These are phyloP conservation scores for Ovis aries DNA, from an alignment of 2,113 vertebrate species.

Conservation along the genomic window DNA sequence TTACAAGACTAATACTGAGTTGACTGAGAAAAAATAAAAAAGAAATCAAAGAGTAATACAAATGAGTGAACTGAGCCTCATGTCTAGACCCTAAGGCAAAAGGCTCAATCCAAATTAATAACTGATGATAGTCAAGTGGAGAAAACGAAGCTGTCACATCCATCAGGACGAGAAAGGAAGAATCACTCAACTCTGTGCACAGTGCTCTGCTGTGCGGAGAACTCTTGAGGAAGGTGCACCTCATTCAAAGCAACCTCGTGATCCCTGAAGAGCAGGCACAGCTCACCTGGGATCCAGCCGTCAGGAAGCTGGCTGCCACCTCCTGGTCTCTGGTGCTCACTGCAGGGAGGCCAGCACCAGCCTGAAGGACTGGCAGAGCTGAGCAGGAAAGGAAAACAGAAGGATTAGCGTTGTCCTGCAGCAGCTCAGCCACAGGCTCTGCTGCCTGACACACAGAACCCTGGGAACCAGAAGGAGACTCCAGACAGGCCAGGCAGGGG, in stretches of 20 bases:
- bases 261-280: neutral
- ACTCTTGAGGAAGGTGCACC: neutral
- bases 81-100: neutral
- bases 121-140: neutral
- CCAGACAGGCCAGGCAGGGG: neutral
- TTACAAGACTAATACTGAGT: neutral
- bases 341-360: conserved; percentile 32
- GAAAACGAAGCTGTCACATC: neutral
- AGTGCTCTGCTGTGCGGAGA: neutral
- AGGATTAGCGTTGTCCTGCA: neutral
- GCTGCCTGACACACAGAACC: neutral
- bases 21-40: neutral
- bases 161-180: neutral
- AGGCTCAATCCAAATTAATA: neutral
- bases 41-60: neutral
- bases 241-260: neutral
- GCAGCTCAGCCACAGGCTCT: neutral
- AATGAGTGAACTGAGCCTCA: neutral
- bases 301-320: conserved; percentile 57
- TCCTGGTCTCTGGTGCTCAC: conserved; percentile 63
- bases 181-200: neutral
- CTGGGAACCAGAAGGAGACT: neutral
- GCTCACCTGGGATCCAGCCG: conserved; percentile 60
- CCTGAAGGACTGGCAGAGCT: conserved; percentile 59
- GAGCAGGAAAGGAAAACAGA: neutral